A percentile compares a stretch with the other conserved stretches of the same genome.
Evolutionary conservation across 2,113 vertebrate species (phyloP).

Genomic region (Phycodurus eques): DNA sequence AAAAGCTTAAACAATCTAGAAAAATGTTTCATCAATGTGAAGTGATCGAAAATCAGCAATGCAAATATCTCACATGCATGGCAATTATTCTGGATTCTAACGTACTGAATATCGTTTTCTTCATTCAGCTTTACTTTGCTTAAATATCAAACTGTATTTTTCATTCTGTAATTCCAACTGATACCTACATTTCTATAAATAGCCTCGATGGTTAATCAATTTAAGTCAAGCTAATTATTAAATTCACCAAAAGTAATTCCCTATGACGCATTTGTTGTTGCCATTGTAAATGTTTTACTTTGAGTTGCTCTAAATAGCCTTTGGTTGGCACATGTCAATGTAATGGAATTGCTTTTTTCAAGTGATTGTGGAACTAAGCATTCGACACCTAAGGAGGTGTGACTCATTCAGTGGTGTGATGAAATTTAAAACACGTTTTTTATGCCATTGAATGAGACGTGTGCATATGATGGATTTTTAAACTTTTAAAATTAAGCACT

Average conservation of each 20-base stretch:
- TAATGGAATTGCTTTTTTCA: background rate
- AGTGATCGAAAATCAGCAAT: too few relatives aligned
- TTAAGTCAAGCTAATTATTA: background rate
- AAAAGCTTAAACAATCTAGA: too few relatives aligned
- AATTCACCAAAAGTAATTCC: background rate
- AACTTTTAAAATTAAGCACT: background rate
- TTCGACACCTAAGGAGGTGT: background rate
- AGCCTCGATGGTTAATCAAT: background rate
- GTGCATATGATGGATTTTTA: background rate
- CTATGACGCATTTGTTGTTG: background rate
- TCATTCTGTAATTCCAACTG: background rate
- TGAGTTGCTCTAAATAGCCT: background rate
- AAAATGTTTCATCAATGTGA: too few relatives aligned
- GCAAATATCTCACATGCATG: too few relatives aligned
- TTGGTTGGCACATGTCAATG: background rate
- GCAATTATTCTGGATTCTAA: too few relatives aligned
- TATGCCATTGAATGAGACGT: background rate
- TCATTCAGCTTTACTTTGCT: too few relatives aligned
- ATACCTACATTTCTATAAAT: background rate
- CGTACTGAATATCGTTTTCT: too few relatives aligned
- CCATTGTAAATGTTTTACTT: background rate
- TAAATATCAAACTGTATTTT: background rate
- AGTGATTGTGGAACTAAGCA: background rate
- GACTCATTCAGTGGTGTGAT: background rate
- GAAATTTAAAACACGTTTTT: background rate